A percentile compares a stretch with the other conserved stretches of the same genome.
Conservation (phyloP, 2,113 vertebrate genomes). For the Corvus cornix region DNA sequence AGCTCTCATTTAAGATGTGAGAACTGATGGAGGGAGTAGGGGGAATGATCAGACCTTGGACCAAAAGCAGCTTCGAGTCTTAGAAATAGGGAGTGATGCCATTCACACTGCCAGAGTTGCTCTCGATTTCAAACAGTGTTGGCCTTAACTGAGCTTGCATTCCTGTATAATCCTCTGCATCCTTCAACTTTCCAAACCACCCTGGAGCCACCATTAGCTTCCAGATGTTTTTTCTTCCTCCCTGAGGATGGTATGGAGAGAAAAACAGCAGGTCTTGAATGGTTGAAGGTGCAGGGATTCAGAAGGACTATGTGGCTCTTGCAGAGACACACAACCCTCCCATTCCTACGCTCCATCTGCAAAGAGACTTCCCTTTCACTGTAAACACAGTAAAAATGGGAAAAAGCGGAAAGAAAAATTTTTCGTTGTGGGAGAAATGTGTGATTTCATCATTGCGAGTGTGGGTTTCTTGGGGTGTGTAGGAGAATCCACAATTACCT, state of each 20-base stretch:
- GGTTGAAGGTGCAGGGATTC: not conserved
- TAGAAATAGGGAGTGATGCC: not conserved
- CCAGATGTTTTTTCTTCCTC: not conserved
- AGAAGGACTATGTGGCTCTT: not conserved
- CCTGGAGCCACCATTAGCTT: not conserved
- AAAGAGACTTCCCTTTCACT: constrained; percentile 42
- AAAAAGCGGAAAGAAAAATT: constrained; percentile 9
- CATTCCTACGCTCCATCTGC: constrained; percentile 40
- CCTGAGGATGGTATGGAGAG: not conserved
- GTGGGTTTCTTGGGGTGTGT: not conserved
- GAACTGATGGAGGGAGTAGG: not conserved
- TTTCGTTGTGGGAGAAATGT: constrained; percentile 44
- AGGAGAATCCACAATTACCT: constrained; percentile 22
- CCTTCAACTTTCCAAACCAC: not conserved
- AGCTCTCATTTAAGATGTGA: not conserved
- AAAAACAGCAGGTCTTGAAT: not conserved
- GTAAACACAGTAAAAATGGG: not conserved
- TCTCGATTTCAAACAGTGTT: not conserved
- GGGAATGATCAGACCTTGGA: not conserved
- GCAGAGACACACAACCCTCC: not conserved
- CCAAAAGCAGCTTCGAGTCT: not conserved
- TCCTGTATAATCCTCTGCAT: not conserved
- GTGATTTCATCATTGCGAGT: not conserved
- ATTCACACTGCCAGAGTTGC: not conserved
- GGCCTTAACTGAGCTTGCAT: not conserved